phyloP scores from a whole-genome alignment of 2,888 invertebrate species.

The Caenorhabditis sp. region DNA sequence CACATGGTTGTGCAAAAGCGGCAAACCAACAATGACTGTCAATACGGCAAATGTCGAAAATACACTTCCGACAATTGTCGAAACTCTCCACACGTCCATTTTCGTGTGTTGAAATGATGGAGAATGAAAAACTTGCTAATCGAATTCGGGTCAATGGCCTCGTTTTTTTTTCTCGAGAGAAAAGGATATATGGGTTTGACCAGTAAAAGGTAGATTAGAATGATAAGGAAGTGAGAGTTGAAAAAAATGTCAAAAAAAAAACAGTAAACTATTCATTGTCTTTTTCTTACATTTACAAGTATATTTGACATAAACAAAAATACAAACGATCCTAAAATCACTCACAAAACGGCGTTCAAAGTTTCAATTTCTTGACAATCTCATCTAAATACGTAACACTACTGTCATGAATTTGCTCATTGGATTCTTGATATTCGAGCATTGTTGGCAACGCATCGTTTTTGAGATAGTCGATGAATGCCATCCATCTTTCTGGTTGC shows the following conservation, averaged over 20 bases:
- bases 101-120: background rate
- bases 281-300: too few species aligned
- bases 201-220: too few species aligned
- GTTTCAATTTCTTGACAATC: too few species aligned
- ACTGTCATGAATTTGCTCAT: background rate
- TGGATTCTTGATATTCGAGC: background rate
- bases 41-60: conserved; percentile 64
- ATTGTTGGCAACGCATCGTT: background rate
- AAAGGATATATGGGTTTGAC: background rate
- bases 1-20: conserved; percentile 61
- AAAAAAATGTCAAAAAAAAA: too few species aligned
- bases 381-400: too few species aligned
- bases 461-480: background rate
- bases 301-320: too few species aligned
- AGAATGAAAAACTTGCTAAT: background rate
- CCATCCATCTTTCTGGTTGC: background rate
- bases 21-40: conserved; percentile 61
- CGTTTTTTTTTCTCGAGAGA: background rate
- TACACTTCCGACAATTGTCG: conserved; percentile 58
- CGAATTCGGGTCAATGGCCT: background rate
- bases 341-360: too few species aligned
- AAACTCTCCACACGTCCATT: conserved; percentile 37
- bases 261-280: too few species aligned
- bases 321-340: too few species aligned
- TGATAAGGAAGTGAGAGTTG: too few species aligned